A percentile compares a stretch with the other conserved stretches of the same genome.
These are phyloP conservation scores for Carposina sasakii DNA, from an alignment of 1,140 invertebrate genomes.

Conservation along the genomic window DNA sequence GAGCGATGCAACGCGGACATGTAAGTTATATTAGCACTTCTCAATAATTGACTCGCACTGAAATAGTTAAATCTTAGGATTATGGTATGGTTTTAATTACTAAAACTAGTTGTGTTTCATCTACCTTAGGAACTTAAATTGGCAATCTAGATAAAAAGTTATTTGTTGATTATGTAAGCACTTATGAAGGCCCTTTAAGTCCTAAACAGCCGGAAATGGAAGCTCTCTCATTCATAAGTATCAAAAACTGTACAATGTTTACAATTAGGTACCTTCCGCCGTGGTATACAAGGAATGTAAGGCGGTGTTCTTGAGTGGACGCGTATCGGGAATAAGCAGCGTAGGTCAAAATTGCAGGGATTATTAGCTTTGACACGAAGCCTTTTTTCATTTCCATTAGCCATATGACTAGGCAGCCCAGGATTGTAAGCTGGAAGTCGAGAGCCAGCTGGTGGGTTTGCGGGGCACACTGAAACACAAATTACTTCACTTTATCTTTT, in stretches of 20 bases:
- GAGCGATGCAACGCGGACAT: slow-evolving; percentile 75
- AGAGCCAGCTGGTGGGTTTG: slow-evolving; percentile 83
- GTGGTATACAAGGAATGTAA: slow-evolving; percentile 77
- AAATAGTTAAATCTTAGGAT: too few species aligned
- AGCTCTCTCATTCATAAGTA: too few species aligned
- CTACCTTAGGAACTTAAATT: too few species aligned
- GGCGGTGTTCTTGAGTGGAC: slow-evolving; percentile 72
- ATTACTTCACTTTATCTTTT: background rate
- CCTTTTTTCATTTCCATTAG: slow-evolving; percentile 75
- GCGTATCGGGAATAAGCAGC: slow-evolving; percentile 77
- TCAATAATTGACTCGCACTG: slow-evolving; percentile 78
- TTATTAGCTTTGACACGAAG: slow-evolving; percentile 67
- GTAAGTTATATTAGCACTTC: slow-evolving; percentile 78
- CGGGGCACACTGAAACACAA: slow-evolving; percentile 75
- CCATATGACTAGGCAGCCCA: slow-evolving; percentile 81
- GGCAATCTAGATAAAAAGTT: too few species aligned
- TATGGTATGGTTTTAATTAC: too few species aligned
- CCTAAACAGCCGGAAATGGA: too few species aligned
- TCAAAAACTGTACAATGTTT: too few species aligned
- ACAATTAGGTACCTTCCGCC: slow-evolving; percentile 81
- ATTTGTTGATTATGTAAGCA: too few species aligned
- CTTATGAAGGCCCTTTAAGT: too few species aligned
- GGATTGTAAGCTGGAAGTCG: slow-evolving; percentile 86
- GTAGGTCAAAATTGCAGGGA: slow-evolving; percentile 71
- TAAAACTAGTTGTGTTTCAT: too few species aligned